phyloP scores from a whole-genome alignment of 1,140 invertebrate species.

The Akabosia matsudoensis region DNA sequence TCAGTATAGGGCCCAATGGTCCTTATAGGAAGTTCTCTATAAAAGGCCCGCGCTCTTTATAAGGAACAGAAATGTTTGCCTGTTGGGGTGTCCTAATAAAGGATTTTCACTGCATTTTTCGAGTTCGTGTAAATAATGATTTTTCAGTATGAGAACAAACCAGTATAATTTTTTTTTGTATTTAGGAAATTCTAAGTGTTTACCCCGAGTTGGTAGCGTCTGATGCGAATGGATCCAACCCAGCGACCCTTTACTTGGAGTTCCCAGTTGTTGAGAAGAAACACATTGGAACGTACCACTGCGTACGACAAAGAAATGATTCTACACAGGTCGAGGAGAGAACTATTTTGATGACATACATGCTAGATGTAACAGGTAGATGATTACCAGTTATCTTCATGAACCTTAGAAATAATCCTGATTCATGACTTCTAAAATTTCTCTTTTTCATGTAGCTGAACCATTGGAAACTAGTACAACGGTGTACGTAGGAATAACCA shows the following conservation, averaged over 20 bases:
- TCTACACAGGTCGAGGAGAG: neutral
- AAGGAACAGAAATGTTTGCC: too few relatives aligned
- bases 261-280: neutral
- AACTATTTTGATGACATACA: neutral
- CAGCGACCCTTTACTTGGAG: neutral
- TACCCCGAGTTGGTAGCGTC: neutral
- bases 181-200: too few relatives aligned
- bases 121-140: too few relatives aligned
- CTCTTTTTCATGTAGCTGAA: neutral
- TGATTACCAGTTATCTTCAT: too few relatives aligned
- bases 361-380: neutral
- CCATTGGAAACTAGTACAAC: neutral
- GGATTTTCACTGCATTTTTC: too few relatives aligned
- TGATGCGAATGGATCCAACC: neutral
- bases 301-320: neutral
- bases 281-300: neutral
- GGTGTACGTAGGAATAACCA: neutral
- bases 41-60: too few relatives aligned
- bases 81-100: too few relatives aligned
- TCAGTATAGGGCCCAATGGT: too few relatives aligned
- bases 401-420: neutral
- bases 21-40: too few relatives aligned
- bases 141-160: too few relatives aligned
- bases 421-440: neutral
- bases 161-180: too few relatives aligned